These are phyloP conservation scores for Drosophila pseudotakahashii DNA, from an alignment of 2,888 invertebrate genomes.

Conservation along the genomic window DNA sequence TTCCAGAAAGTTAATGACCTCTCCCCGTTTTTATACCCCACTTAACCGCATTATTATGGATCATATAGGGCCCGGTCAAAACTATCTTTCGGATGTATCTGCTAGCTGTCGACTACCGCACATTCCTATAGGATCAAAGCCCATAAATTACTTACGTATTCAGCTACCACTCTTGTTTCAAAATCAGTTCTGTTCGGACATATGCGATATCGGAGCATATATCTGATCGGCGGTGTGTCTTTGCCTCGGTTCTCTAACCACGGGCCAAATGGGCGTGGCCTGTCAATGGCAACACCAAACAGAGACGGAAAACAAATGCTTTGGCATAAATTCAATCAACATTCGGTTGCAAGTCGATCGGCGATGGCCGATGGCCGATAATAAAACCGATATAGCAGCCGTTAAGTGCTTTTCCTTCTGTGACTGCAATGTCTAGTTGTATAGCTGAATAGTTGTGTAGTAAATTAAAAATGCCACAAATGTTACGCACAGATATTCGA, in stretches of 20 bases:
- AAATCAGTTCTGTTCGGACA: slow-evolving; percentile 34
- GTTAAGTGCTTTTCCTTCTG: slow-evolving; percentile 60
- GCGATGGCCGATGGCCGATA: slow-evolving; percentile 51
- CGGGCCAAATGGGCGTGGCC: slow-evolving; percentile 53
- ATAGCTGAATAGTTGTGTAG: slow-evolving; percentile 58
- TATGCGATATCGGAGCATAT: background rate
- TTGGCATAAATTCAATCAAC: slow-evolving; percentile 77
- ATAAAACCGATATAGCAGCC: slow-evolving; percentile 76
- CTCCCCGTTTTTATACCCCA: background rate
- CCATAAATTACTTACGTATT: slow-evolving; percentile 39
- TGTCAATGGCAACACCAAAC: slow-evolving; percentile 46
- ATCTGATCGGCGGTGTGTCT: slow-evolving; percentile 47
- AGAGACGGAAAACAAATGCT: slow-evolving; percentile 55
- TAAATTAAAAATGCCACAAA: slow-evolving; percentile 79
- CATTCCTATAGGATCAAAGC: slow-evolving; percentile 39
- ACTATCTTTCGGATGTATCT: slow-evolving; percentile 43
- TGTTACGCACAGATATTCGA: slow-evolving; percentile 76
- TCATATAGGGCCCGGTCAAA: background rate
- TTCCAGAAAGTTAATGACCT: background rate
- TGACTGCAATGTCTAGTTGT: slow-evolving; percentile 34
- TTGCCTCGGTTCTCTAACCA: slow-evolving; percentile 28
- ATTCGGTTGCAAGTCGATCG: slow-evolving; percentile 51
- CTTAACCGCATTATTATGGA: background rate
- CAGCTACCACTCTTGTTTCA: slow-evolving; percentile 25
- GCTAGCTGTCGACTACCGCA: slow-evolving; percentile 36